Percentiles rank a stretch among this genome's conserved stretches.
These are phyloP conservation scores for Trichoplax adhaerens DNA, from an alignment of 37 sponge, comb jelly and placozoan species.

Conservation along the genomic window DNA sequence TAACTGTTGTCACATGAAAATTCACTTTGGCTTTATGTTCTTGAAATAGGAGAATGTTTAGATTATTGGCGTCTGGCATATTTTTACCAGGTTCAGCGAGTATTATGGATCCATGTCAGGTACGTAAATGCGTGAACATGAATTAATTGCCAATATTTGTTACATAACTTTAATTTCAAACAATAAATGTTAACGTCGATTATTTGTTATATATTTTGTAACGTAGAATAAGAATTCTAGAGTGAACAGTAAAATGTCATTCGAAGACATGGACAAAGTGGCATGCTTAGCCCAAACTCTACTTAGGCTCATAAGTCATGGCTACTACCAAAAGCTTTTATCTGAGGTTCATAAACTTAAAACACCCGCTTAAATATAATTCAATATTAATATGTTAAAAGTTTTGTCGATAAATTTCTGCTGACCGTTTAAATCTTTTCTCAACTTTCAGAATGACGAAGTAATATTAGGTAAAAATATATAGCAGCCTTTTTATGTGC, in stretches of 20 bases:
- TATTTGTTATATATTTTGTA: neutral
- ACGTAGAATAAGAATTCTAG: neutral
- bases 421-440: no score
- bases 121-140: neutral
- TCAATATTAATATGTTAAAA: no score
- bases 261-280: conserved; percentile 55
- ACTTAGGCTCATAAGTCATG: conserved; percentile 60
- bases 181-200: neutral
- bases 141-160: neutral
- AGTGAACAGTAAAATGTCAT: conserved; percentile 2
- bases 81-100: conserved; percentile 77
- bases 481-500: no score
- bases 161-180: neutral
- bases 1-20: neutral
- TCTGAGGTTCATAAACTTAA: no score
- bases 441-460: no score
- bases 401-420: no score
- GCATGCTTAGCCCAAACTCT: conserved; percentile 64
- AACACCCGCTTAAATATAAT: no score
- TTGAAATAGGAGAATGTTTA: conserved; percentile 39
- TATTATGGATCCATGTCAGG: conserved; percentile 85
- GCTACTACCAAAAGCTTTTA: conserved; percentile 56
- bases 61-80: conserved; percentile 66
- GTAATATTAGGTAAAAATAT: no score
- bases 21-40: neutral